Base-by-base conservation (phyloP, 35 echinoderm and acorn worm genomes). In the Holothuria glaberrima region DNA sequence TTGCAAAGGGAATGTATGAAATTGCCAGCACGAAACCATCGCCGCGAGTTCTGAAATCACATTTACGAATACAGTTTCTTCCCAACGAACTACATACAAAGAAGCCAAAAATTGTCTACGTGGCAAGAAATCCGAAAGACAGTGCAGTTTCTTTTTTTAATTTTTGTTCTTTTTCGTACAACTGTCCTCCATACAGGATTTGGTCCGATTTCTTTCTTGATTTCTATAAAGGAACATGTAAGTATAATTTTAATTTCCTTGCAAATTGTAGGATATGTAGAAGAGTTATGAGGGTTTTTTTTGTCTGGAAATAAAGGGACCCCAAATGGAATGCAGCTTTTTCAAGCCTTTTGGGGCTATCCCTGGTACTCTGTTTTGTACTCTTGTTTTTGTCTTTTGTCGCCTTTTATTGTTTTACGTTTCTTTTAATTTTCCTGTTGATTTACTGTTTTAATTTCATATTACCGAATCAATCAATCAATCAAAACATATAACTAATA, bases 81-180 rank as follows among this genome's bases (percentile, higher is more conserved):
- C 84, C 84, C 44, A 38, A 38, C 33, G 35, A 69, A n/a, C 9
- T 69, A 44, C n/a, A 45, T 36, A 50, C 85, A 64, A 88, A 68
- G 16, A 88, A 88, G 66, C 60, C 61, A 70, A 88, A 58, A 22
- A 61, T 84, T 32, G 26, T 58, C 25, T 59, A 14, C 34, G 58
- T 58, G 4, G 45, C 80, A 6, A 52, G 45, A 83, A 58, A 59
- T 45, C 54, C 54, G 54, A 83, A 83, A 58, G 80, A 62, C 52
- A 87, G 66, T 58, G 85, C 85, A 5, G 85, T 87, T 24, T 87
- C 85, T 0, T 87, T 25, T 30, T 87, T 87, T 38, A 66, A 87
- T 70, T 87, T 87, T 50, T 87, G 61, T 52, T 45, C 21, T 30
- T 19, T 70, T 12, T 24, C 65, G 3, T 17, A 21, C 16, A 36